These are phyloP conservation scores for Junonia oenone DNA, from an alignment of 2,888 invertebrate species.

Conservation along the genomic window DNA sequence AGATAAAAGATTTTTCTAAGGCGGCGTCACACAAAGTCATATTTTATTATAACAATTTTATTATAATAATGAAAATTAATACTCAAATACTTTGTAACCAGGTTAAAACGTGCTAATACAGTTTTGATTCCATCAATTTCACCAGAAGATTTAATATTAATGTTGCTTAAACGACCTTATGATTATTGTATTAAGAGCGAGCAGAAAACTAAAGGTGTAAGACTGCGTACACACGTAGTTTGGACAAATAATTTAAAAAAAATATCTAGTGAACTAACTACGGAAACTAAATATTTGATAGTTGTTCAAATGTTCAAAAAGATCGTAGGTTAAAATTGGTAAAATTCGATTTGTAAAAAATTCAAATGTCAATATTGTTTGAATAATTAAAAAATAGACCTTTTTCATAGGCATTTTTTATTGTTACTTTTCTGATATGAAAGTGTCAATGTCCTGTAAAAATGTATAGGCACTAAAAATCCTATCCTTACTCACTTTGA, in stretches of 20 bases:
- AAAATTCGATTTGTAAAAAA: too few species aligned
- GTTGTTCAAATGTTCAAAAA: too few species aligned
- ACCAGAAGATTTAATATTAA: constrained; percentile 3
- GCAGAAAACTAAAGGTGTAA: not conserved
- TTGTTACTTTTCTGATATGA: too few species aligned
- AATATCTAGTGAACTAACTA: not conserved
- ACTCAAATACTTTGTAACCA: constrained; percentile 12
- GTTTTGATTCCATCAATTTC: constrained; percentile 18
- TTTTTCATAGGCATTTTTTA: too few species aligned
- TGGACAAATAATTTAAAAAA: not conserved
- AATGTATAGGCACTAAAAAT: too few species aligned
- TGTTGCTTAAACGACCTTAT: constrained; percentile 10
- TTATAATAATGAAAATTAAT: constrained; percentile 6
- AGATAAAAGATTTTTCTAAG: too few species aligned
- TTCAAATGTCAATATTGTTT: too few species aligned
- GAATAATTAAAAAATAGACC: too few species aligned
- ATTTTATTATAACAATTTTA: not conserved
- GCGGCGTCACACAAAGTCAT: not conserved
- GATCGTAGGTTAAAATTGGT: too few species aligned
- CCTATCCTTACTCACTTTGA: too few species aligned
- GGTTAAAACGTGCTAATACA: constrained; percentile 17
- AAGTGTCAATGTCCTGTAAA: too few species aligned
- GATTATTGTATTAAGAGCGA: constrained; percentile 10
- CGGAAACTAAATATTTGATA: too few species aligned
- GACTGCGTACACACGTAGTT: not conserved